Evolutionary conservation across 2,797 vertebrate species (phyloP), one percentile per base, ranked within the genome.

Genomic region (Myripristis murdjan): DNA sequence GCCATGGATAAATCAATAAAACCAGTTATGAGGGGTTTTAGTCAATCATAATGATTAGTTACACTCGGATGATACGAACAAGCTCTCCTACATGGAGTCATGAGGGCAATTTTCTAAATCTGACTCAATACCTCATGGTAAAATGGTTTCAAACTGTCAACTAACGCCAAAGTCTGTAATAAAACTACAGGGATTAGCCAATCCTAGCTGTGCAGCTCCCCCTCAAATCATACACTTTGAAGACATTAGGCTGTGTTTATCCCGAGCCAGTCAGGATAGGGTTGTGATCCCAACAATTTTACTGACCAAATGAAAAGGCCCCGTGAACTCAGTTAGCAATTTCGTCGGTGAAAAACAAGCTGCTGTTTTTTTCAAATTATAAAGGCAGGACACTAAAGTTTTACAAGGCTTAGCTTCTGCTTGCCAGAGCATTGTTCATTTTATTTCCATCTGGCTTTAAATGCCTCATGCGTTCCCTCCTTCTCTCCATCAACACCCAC

Each of bases 401-500:
- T 84, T 67, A 89, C 64, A 64, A 79, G 71, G 35, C 58, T 73
- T 39, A 0, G 24, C 49, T 83, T 77, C 66, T 82, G 69, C 73
- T 54, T 78, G 67, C 84, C 79, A 76, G 28, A 41, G 41, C 62
- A 77, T 81, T 89, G 82, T 85, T 88, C 37, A 12, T 65, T 59
- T 76, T 70, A 35, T 73, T 65, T 22, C 54, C 70, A 70, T 82
- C 57, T 84, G 85, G 68, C 56, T 81, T 81, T 64, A 47, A 75
- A 64, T 8, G 58, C 49, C 23, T 73, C 52, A 5, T n/a, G 47
- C 55, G 53, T 64, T 68, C 58, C 53, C 59, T 75, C 68, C 39
- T 35, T 70, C 48, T 76, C 75, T 68, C 6, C 75, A 70, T 77
- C 79, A 70, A 75, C 83, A 87, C 75, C 83, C 86, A 83, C 83